A percentile compares a stretch with the other conserved stretches of the same genome.
Conservation (phyloP, 2,888 invertebrate species). For the Hecatera dysodea region DNA sequence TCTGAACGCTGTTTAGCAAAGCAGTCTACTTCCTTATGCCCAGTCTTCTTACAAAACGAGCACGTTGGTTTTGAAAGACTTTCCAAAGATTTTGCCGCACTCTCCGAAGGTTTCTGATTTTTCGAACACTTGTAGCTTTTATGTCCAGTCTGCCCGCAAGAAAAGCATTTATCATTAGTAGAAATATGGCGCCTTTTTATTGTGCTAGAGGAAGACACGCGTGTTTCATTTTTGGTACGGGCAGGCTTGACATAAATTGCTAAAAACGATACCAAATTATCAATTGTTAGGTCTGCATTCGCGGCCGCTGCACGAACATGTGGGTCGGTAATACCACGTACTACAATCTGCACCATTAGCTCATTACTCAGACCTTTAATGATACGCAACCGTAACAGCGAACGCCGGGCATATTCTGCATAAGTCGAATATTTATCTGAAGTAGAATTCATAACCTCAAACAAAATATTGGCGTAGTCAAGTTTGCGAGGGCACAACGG, state of each 20-base stretch:
- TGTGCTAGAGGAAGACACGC: not conserved
- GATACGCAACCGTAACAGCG: slow-evolving; percentile 25
- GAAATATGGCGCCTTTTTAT: no score
- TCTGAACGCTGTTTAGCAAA: slow-evolving; percentile 3
- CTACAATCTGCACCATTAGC: not conserved
- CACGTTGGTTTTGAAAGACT: not conserved
- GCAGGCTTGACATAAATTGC: slow-evolving; percentile 23
- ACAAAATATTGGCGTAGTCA: slow-evolving; percentile 38
- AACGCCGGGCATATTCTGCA: slow-evolving; percentile 40
- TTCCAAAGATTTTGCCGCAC: no score
- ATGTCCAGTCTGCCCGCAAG: not conserved
- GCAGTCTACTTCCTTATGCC: not conserved
- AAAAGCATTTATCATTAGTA: not conserved
- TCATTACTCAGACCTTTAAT: slow-evolving; percentile 13
- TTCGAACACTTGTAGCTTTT: no score
- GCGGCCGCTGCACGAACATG: slow-evolving; percentile 11
- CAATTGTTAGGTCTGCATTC: slow-evolving; percentile 13
- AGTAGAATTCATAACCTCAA: slow-evolving; percentile 33
- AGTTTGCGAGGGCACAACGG: slow-evolving; percentile 22
- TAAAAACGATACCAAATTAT: slow-evolving; percentile 23
- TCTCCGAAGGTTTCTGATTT: no score
- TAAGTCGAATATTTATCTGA: slow-evolving; percentile 41
- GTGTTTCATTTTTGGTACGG: not conserved
- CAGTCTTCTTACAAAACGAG: not conserved
- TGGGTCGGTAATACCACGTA: not conserved